Base-by-base conservation (phyloP, 2,797 vertebrate genomes). In the Lerista edwardsae region DNA sequence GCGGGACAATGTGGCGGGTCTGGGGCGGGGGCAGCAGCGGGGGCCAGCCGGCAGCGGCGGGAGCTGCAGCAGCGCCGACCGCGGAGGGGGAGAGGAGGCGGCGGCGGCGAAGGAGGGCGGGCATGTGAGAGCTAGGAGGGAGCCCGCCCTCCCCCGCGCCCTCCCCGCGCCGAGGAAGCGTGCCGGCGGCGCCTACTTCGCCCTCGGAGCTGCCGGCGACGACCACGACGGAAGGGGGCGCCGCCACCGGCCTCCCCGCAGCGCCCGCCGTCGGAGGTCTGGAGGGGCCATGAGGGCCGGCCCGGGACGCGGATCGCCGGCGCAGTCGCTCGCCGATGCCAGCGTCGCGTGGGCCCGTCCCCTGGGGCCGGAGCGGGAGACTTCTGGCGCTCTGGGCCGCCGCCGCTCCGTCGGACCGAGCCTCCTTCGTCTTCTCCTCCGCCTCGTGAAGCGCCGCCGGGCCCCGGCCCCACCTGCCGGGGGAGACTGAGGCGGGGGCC, bases 131-230 rank as follows among this genome's bases (percentile, higher is more conserved):
- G 41, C 41, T 3, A 4, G 31, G 36, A 14, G 64, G 71, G 67
- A 79, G 75, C 75, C 75, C 75, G 67, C 85, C 64, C 9, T 69
- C 79, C 31, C 19, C 47, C 68, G n/a, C 76, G 10, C 59, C 27
- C 10, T 2, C 77, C 17, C 34, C 59, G 11, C 34, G 8, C n/a
- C 8, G 29, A 9, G 9, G 41, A 9, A 59, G 47, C 62, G 72
- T 3, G 36, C 31, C 29, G 57, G 10, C 83, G 75, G 55, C 67
- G 75, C 57, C 59, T 10, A 19, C 59, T 64, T 27, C 71, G 57
- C 39, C 69, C 64, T 17, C 39, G n/a, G 59, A 64, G 71, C 71
- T 21, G 29, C 19, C 29, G 64, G n/a, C n/a, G 14, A 9, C 27
- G 29, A 44, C 10, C 64, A 11, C 47, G 64, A 19, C 27, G 14